Percentiles rank a stretch among this genome's conserved stretches.
These are phyloP conservation scores for Petrocephalus sullivani DNA, from an alignment of 2,797 vertebrate species.

Conservation along the genomic window DNA sequence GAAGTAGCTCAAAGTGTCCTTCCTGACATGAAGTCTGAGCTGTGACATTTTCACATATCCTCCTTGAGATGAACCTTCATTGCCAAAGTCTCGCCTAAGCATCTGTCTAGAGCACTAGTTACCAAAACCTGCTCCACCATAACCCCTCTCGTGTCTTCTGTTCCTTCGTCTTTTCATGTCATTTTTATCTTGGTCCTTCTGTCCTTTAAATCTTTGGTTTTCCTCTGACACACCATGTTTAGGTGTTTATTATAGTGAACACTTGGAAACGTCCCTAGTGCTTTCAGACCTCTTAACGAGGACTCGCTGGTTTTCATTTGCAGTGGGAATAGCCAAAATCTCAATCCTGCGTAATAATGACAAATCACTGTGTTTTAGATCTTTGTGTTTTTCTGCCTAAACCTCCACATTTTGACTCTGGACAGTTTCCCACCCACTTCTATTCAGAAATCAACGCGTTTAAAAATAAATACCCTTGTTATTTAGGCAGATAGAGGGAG, in stretches of 20 bases:
- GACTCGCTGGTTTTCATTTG: not conserved
- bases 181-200: conserved; percentile 46
- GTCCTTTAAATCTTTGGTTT: conserved; percentile 31
- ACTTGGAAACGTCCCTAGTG: not conserved
- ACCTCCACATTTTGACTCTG: not conserved
- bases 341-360: not conserved
- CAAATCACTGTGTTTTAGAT: not conserved
- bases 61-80: not conserved
- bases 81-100: not conserved
- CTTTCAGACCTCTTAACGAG: not conserved
- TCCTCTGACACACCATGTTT: not conserved
- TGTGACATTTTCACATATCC: not conserved
- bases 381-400: not conserved
- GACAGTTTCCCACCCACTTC: not conserved
- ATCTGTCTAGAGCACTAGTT: rapidly evolving
- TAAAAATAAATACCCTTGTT: conserved; percentile 36
- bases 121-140: not conserved
- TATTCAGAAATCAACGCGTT: conserved; percentile 3
- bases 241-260: not conserved
- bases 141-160: not conserved
- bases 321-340: not conserved
- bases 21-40: not conserved
- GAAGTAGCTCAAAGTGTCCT: not conserved
- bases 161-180: not conserved
- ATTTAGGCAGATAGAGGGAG: conserved; percentile 32